A percentile compares a stretch with the other conserved stretches of the same genome.
These are phyloP conservation scores for Phasia obesa DNA, from an alignment of 2,888 invertebrate genomes.

Conservation along the genomic window DNA sequence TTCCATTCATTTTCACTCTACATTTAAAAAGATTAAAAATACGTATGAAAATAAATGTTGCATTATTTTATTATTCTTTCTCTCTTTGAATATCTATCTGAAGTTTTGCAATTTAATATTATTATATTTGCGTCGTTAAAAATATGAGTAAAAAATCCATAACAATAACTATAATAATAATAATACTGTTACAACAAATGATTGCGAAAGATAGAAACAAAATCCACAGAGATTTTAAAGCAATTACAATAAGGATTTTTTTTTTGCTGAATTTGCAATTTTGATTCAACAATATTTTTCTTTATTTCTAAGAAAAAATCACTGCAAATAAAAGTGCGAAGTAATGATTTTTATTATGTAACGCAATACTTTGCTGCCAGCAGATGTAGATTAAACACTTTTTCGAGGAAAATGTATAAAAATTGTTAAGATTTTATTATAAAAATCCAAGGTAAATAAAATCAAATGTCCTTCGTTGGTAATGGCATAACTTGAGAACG, in stretches of 20 bases:
- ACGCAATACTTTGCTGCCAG: too few species aligned
- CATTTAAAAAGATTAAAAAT: background rate
- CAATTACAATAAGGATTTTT: background rate
- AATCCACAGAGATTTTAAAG: background rate
- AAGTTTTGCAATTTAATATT: background rate
- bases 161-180: background rate
- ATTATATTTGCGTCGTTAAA: background rate
- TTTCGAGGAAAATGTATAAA: too few species aligned
- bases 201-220: background rate
- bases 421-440: too few species aligned
- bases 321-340: too few species aligned
- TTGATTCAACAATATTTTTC: too few species aligned
- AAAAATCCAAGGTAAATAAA: too few species aligned
- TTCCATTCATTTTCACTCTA: background rate
- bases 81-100: background rate
- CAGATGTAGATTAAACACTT: too few species aligned
- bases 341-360: too few species aligned
- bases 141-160: background rate
- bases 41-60: background rate
- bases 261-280: background rate
- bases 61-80: background rate
- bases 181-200: background rate
- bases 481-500: too few species aligned
- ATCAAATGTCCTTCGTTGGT: too few species aligned
- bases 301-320: too few species aligned